Percentiles rank a stretch among this genome's conserved stretches.
These are phyloP conservation scores for Venturia canescens DNA, from an alignment of 1,140 invertebrate species.

Conservation along the genomic window DNA sequence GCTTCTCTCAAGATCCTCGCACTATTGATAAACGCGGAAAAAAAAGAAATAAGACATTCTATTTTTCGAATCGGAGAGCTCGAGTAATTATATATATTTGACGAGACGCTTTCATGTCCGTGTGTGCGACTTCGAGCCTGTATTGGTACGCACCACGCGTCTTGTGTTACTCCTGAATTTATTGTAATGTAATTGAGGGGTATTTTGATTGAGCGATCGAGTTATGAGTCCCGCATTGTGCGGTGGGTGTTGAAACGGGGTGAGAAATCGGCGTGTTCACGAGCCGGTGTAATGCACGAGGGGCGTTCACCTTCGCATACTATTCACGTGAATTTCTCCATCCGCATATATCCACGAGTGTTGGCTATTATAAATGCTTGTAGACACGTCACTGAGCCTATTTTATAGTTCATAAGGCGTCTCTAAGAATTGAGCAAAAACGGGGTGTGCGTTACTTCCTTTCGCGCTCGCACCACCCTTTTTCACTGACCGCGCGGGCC, in stretches of 20 bases:
- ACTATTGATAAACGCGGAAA: neutral
- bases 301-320: neutral
- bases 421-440: slow-evolving; percentile 10
- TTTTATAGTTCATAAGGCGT: neutral
- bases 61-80: neutral
- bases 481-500: neutral
- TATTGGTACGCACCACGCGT: neutral
- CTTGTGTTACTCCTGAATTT: slow-evolving; percentile 13
- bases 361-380: neutral
- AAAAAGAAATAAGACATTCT: neutral
- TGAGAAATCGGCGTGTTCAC: slow-evolving; percentile 25
- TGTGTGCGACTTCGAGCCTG: neutral
- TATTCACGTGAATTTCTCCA: neutral
- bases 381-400: slow-evolving; percentile 33
- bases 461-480: neutral
- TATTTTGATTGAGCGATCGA: slow-evolving; percentile 38
- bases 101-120: neutral
- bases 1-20: slow-evolving; percentile 12
- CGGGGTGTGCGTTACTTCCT: slow-evolving; percentile 7
- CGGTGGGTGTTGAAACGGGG: slow-evolving; percentile 30
- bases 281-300: neutral
- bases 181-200: slow-evolving; percentile 37
- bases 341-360: neutral
- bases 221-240: slow-evolving; percentile 37
- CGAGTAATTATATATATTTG: slow-evolving; percentile 4